Base-by-base conservation (phyloP, 2,888 invertebrate genomes). In the Apodemia hepburni region DNA sequence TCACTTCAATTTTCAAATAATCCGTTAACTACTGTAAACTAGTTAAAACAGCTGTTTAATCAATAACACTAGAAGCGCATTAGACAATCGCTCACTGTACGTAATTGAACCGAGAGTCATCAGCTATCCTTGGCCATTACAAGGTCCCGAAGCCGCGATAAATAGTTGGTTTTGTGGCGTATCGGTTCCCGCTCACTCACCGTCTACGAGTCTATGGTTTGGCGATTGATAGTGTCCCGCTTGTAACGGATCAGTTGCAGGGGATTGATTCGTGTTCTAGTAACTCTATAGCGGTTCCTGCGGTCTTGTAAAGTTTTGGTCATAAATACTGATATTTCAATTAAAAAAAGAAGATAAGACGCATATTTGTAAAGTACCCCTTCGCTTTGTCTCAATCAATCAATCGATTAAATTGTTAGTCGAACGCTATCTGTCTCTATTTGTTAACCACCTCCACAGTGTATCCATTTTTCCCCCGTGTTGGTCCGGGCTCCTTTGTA, bases 131-230 rank as follows among this genome's bases (percentile, higher is more conserved):
- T 42, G 42, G 42, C 42, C n/a, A 42, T 42, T 42, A 42, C 15
- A 42, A 42, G 42, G 42, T 42, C 42, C 42, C n/a, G 42, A 42
- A 42, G 42, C 42, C 6, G 33, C 59, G 60, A 65, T 63, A 65
- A 65, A 67, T 67, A 64, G 65, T 62, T 62, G 67, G 67, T 65
- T 64, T 61, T 61, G 62, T 64, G 62, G 64, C 22, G 51, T 51
- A 51, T 69, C 64, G 66, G 62, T 51, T 62, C 63, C 60, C 60
- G 60, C 63, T 68, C 67, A 63, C 61, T 68, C 63, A 60, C 61
- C 42, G 67, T 67, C 64, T 61, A 54, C 27, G 58, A 62, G 64
- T 54, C 17, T 22, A 38, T n/a, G 61, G 64, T 64, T 60, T 62
- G n/a, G 45, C 62, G 58, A 65, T 65, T 59, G 61, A 65, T 60